Conservation (phyloP, 2,888 invertebrate species). For the Cremastinae sp. region DNA sequence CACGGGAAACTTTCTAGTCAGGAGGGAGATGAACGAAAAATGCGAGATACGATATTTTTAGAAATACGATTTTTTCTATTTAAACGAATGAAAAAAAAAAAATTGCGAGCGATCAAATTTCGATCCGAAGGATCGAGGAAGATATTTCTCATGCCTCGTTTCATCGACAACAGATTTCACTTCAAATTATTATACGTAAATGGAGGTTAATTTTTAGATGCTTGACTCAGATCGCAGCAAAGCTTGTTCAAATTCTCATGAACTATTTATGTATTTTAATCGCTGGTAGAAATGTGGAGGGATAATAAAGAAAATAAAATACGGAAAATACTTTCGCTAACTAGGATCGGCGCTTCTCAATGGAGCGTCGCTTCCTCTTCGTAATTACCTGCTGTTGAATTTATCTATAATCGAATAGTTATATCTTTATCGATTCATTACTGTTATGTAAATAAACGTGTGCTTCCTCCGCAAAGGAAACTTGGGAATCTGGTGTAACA, state of each 20-base stretch:
- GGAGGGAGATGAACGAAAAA: conserved; percentile 6
- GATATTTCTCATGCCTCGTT: conserved; percentile 35
- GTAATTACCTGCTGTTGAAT: conserved; percentile 50
- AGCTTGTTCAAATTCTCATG: conserved; percentile 50
- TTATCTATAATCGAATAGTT: conserved; percentile 46
- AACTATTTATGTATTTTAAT: conserved; percentile 52
- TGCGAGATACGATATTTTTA: conserved; percentile 40
- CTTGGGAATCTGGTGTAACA: conserved; percentile 72
- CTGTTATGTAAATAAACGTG: conserved; percentile 78
- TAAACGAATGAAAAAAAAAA: conserved; percentile 26
- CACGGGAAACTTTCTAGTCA: conserved; percentile 55
- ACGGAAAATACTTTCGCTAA: conserved; percentile 39
- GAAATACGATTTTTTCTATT: conserved; percentile 54
- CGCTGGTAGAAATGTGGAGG: conserved; percentile 48
- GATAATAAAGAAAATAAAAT: conserved; percentile 10
- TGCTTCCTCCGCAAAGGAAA: conserved; percentile 76
- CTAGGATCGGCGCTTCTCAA: conserved; percentile 24
- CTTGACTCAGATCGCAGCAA: conserved; percentile 51
- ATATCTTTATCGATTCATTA: conserved; percentile 65
- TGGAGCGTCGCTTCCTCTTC: conserved; percentile 37
- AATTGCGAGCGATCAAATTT: conserved; percentile 18
- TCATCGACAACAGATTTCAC: conserved; percentile 7
- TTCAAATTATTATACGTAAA: conserved; percentile 20
- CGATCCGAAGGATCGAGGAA: conserved; percentile 17
- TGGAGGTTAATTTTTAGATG: conserved; percentile 46